Evolutionary conservation across 2,113 vertebrate genomes (phyloP).

Genomic region (Callopanchax toddi): DNA sequence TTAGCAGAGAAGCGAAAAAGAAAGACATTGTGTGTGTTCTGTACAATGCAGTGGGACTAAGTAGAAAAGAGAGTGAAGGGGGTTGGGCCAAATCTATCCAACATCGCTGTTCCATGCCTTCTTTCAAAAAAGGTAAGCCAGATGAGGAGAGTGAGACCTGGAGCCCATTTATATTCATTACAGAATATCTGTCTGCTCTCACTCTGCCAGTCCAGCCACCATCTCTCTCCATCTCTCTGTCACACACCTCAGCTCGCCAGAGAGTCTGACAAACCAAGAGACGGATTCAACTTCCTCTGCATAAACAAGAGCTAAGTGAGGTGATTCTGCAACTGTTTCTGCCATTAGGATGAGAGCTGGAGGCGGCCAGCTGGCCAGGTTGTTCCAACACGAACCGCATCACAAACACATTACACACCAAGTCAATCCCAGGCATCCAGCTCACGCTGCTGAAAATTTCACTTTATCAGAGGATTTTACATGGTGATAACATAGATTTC

Average conservation of each 20-base stretch:
- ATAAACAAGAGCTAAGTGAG: slow-evolving; percentile 55
- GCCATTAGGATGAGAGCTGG: slow-evolving; percentile 2
- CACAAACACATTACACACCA: not conserved
- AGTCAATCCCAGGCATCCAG: slow-evolving; percentile 1
- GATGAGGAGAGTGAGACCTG: slow-evolving; percentile 54
- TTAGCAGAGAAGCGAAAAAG: slow-evolving; percentile 2
- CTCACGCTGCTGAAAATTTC: slow-evolving; percentile 11
- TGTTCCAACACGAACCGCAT: slow-evolving; percentile 5
- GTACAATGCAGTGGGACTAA: not conserved
- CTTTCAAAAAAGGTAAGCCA: slow-evolving; percentile 30
- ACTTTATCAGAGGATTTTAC: slow-evolving; percentile 38
- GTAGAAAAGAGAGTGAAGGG: not conserved
- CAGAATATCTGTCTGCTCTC: slow-evolving; percentile 65
- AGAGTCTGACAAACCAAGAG: slow-evolving; percentile 60
- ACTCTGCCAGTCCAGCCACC: slow-evolving; percentile 60
- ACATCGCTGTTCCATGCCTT: slow-evolving; percentile 28
- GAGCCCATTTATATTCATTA: slow-evolving; percentile 78
- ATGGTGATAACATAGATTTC: slow-evolving; percentile 25
- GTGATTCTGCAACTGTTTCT: slow-evolving; percentile 24
- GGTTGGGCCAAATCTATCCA: slow-evolving; percentile 10
- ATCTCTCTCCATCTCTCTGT: slow-evolving; percentile 57
- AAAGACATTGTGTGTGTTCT: slow-evolving; percentile 7
- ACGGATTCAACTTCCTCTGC: slow-evolving; percentile 56
- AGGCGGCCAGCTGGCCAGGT: slow-evolving; percentile 12
- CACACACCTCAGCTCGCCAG: slow-evolving; percentile 52